phyloP scores from a whole-genome alignment of 2,888 invertebrate species.

The Dynastes tityus region DNA sequence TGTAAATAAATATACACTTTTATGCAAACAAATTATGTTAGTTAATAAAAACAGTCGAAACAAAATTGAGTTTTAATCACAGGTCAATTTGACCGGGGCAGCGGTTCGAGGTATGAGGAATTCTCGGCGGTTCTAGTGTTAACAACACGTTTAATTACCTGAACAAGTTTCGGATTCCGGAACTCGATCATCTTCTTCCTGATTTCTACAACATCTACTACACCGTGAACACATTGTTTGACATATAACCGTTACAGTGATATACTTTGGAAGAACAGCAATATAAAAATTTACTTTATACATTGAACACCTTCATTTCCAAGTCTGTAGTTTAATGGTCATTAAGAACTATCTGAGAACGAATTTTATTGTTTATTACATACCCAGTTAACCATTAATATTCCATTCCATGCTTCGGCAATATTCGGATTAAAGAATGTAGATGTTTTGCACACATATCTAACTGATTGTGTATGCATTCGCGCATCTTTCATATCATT shows the following conservation, averaged over 20 bases:
- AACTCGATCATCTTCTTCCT: slow-evolving; percentile 66
- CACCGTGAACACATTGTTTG: slow-evolving; percentile 67
- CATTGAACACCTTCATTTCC: slow-evolving; percentile 40
- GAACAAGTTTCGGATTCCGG: slow-evolving; percentile 67
- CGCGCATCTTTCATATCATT: neutral
- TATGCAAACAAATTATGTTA: no score
- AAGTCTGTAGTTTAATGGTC: neutral
- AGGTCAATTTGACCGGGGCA: no score
- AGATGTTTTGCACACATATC: neutral
- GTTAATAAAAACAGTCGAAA: no score
- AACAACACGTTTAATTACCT: slow-evolving; percentile 61
- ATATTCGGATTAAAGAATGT: neutral
- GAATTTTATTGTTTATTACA: neutral
- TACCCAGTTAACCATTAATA: neutral
- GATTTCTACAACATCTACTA: slow-evolving; percentile 67
- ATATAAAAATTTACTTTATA: slow-evolving; percentile 43
- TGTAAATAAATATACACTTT: no score
- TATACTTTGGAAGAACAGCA: slow-evolving; percentile 3
- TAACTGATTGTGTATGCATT: neutral
- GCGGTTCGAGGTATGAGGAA: no score
- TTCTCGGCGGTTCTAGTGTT: no score
- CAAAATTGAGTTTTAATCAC: no score
- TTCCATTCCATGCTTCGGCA: slow-evolving; percentile 28
- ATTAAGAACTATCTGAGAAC: neutral
- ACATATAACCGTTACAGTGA: neutral